Percentiles rank a stretch among this genome's conserved stretches.
Conservation (phyloP, 2,888 invertebrate species). For the Sipha maydis region DNA sequence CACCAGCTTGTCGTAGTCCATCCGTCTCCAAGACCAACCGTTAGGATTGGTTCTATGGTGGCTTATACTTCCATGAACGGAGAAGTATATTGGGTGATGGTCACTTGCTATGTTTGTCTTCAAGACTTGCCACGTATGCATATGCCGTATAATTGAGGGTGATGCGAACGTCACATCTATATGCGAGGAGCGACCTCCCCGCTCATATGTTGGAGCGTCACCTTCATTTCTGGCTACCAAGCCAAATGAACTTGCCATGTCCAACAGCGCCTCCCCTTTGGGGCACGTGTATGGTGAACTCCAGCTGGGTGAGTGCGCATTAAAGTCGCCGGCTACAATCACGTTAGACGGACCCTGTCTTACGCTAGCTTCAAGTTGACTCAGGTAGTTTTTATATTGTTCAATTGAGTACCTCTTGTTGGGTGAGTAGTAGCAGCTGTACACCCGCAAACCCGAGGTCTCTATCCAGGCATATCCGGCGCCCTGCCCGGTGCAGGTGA, state of each 20-base stretch:
- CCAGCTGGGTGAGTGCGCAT: background rate
- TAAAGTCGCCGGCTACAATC: too few species aligned
- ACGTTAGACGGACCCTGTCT: too few species aligned
- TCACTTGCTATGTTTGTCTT: background rate
- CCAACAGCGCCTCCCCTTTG: background rate
- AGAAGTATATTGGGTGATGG: background rate
- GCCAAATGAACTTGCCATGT: fast-evolving
- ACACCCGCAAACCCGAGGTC: too few species aligned
- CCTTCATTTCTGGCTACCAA: background rate
- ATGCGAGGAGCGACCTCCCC: background rate
- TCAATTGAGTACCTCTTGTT: too few species aligned
- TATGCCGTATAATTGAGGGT: too few species aligned
- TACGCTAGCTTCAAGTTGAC: too few species aligned
- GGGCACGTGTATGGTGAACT: background rate
- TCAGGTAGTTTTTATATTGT: too few species aligned
- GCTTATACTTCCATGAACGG: background rate
- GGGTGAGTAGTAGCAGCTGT: too few species aligned
- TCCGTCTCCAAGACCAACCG: background rate
- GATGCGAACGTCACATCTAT: background rate
- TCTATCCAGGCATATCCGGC: too few species aligned
- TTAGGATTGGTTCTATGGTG: too few species aligned
- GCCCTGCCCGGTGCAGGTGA: too few species aligned
- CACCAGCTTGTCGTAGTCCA: background rate
- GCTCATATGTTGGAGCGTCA: background rate
- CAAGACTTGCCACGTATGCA: background rate